Conservation (phyloP, 2,113 vertebrate genomes). For the Echinops telfairi region DNA sequence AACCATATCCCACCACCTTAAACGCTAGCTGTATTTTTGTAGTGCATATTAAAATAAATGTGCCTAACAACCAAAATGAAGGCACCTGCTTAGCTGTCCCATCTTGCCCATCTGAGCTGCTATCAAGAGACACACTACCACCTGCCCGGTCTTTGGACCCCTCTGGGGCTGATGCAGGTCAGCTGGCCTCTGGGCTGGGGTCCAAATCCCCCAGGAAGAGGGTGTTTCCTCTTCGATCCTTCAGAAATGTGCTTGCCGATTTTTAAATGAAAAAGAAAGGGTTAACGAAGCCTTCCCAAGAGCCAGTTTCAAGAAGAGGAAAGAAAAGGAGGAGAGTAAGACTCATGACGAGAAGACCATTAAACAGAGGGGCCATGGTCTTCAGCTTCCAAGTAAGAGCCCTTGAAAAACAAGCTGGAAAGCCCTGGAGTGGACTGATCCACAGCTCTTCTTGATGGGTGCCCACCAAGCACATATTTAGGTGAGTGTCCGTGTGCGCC, state of each 20-base stretch:
- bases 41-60: constrained; percentile 11
- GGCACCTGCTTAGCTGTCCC: neutral
- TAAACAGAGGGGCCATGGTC: neutral
- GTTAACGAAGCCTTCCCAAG: constrained; percentile 17
- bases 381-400: neutral
- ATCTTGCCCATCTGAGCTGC: neutral
- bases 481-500: neutral
- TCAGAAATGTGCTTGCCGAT: neutral
- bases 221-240: neutral
- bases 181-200: neutral
- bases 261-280: constrained; percentile 50
- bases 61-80: constrained; percentile 1
- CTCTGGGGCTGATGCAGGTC: neutral
- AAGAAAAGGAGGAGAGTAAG: no score
- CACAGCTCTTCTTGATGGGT: neutral
- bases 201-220: no score
- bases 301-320: neutral
- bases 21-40: constrained; percentile 41
- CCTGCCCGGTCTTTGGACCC: neutral
- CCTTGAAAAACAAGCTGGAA: constrained; percentile 49
- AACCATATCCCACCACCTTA: neutral
- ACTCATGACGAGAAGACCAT: neutral
- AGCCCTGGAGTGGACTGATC: neutral
- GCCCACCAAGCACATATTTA: neutral
- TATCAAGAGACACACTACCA: neutral